Base-by-base conservation (phyloP, 2,113 vertebrate species). In the Lichenostomus cassidix region DNA sequence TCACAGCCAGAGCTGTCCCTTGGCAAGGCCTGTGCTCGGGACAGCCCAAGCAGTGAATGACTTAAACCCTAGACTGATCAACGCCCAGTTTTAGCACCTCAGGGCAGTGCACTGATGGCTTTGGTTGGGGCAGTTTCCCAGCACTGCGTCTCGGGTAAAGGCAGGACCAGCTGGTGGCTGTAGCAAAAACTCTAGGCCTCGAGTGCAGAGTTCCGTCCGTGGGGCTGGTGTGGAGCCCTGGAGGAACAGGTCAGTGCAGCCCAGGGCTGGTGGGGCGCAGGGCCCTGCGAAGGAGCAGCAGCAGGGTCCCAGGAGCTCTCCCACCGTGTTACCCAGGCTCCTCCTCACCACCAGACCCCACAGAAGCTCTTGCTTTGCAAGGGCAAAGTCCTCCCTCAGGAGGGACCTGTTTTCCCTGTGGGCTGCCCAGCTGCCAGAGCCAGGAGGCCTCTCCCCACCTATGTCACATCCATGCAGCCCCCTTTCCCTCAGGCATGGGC, bases 301-400 rank as follows among this genome's bases (percentile, higher is more conserved):
- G 28, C 25, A 12, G 23, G 11, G 42, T 3, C 11, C 12, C 22
- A 19, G 10, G 23, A 71, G 17, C 78, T 31, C 20, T 41, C 15
- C 31, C 33, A 5, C 12, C 0, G 0, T 7, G 1, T 18, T 5
- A 21, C 35, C 11, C 50, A 33, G 27, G 15, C 5, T 21, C 3
- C 7, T 19, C 46, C 49, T 70, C 20, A 6, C 29, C 14, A 10
- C 20, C 60, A 31, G 31, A 7, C 1, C 6, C 16, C 8, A 4
- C 13, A 21, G 16, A 16, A 46, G 19, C 55, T 79, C 18, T 52
- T 47, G 29, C 46, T 89, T 11, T 63, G 15, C 59, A 19, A 35
- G 10, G 18, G n/a, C 13, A 39, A 39, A 39, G 39, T 39, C 10
- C 39, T 14, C 28, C 25, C 15, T 24, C 24, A 11, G 11, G 16